These are phyloP conservation scores for Chrysolina oricalcia DNA, from an alignment of 2,888 invertebrate genomes.

Conservation along the genomic window DNA sequence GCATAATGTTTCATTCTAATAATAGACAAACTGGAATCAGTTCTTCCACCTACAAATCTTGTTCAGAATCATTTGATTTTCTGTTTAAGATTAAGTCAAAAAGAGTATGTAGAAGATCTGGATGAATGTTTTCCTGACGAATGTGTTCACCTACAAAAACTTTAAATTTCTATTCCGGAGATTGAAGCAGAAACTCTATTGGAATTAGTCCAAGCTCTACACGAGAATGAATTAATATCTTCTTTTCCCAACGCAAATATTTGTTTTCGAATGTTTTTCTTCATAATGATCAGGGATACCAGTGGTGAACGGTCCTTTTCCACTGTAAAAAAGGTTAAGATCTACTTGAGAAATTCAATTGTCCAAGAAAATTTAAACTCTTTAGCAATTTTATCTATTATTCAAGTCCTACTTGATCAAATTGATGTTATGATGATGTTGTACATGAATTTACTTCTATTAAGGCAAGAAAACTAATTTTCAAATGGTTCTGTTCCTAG, in stretches of 20 bases:
- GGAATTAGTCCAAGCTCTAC: too few relatives aligned
- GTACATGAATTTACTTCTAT: too few relatives aligned
- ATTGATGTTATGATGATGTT: too few relatives aligned
- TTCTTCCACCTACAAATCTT: conserved; percentile 20
- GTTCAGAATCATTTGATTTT: too few relatives aligned
- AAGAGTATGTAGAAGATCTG: conserved; percentile 32
- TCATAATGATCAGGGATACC: conserved; percentile 5
- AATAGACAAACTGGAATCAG: too few relatives aligned
- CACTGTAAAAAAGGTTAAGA: neutral
- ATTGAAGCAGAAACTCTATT: too few relatives aligned
- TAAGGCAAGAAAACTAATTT: too few relatives aligned
- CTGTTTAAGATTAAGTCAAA: too few relatives aligned
- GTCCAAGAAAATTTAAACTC: conserved; percentile 11
- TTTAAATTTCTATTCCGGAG: conserved; percentile 20
- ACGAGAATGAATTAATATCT: too few relatives aligned
- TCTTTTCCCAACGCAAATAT: too few relatives aligned
- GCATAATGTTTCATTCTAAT: too few relatives aligned
- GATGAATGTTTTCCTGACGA: conserved; percentile 38
- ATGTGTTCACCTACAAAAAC: conserved; percentile 35
- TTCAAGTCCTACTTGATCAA: conserved; percentile 15
- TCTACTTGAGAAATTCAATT: conserved; percentile 10
- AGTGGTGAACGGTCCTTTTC: conserved; percentile 8
- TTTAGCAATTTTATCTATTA: conserved; percentile 20
- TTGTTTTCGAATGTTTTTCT: conserved; percentile 19
- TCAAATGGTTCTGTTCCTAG: too few relatives aligned